Conservation (phyloP, 2,113 vertebrate genomes). For the Lutjanus erythropterus region DNA sequence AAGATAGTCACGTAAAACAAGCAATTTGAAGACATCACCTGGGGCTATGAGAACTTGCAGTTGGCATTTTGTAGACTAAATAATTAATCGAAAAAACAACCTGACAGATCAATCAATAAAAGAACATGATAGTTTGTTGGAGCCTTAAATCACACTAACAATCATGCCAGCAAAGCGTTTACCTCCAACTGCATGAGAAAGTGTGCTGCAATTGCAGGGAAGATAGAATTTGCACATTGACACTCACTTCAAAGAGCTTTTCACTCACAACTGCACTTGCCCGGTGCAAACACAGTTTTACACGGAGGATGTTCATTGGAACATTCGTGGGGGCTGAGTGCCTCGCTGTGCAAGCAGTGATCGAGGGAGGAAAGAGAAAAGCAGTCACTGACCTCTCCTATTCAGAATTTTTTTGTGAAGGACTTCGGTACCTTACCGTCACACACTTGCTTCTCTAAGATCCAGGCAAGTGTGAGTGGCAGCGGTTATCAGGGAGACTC, state of each 20-base stretch:
- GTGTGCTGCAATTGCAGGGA: background rate
- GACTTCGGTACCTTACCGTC: constrained; percentile 21
- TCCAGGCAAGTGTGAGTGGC: constrained; percentile 3
- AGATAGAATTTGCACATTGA: constrained; percentile 18
- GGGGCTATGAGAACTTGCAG: background rate
- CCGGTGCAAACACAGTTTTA: background rate
- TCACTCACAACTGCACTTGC: constrained; percentile 6
- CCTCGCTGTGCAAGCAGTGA: constrained; percentile 42
- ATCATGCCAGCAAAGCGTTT: background rate
- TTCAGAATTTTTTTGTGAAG: constrained; percentile 21
- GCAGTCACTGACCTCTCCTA: constrained; percentile 30
- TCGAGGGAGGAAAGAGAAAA: constrained; percentile 11
- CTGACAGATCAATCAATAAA: background rate
- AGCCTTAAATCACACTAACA: background rate
- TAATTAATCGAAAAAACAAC: background rate
- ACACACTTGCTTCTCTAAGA: constrained; percentile 9
- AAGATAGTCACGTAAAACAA: background rate
- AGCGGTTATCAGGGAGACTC: constrained; percentile 15
- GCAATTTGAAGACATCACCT: background rate
- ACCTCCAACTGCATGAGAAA: background rate
- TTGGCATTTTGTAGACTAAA: background rate
- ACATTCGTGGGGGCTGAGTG: constrained; percentile 14
- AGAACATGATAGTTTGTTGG: background rate
- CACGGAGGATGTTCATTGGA: constrained; percentile 3
- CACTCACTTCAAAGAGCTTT: constrained; percentile 13